phyloP scores from a whole-genome alignment of 2,888 invertebrate species.

The Phymatocera aterrima region DNA sequence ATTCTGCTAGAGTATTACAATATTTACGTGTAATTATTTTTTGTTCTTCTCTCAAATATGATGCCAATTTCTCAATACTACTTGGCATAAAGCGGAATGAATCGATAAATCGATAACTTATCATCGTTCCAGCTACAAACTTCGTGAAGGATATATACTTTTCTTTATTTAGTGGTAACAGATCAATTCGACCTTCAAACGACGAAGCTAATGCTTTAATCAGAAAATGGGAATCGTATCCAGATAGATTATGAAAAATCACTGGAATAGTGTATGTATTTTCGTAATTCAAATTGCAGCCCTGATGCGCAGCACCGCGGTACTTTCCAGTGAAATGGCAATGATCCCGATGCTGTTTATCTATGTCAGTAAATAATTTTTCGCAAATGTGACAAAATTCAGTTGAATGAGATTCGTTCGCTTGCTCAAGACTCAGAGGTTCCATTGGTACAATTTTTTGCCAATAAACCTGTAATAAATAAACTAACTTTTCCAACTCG shows the following conservation, averaged over 20 bases:
- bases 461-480: no score
- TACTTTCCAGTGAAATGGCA: constrained; percentile 53
- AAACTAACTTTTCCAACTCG: no score
- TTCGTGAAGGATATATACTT: constrained; percentile 63
- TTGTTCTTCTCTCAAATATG: constrained; percentile 50
- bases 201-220: constrained; percentile 54
- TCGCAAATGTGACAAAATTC: no score
- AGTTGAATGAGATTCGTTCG: no score
- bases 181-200: constrained; percentile 51
- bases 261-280: constrained; percentile 54
- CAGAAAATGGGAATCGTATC: constrained; percentile 60
- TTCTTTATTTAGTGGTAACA: constrained; percentile 55
- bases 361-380: no score
- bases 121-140: constrained; percentile 45
- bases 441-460: no score
- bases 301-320: constrained; percentile 55
- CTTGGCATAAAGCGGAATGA: constrained; percentile 62
- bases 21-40: constrained; percentile 46
- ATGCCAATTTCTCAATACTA: constrained; percentile 58
- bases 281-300: constrained; percentile 57
- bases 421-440: no score
- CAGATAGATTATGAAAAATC: constrained; percentile 61
- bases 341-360: constrained; percentile 54
- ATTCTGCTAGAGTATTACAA: constrained; percentile 38
- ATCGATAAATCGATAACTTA: constrained; percentile 56